phyloP scores from a whole-genome alignment of 2,888 invertebrate species.

The Balanococcus diminutus region DNA sequence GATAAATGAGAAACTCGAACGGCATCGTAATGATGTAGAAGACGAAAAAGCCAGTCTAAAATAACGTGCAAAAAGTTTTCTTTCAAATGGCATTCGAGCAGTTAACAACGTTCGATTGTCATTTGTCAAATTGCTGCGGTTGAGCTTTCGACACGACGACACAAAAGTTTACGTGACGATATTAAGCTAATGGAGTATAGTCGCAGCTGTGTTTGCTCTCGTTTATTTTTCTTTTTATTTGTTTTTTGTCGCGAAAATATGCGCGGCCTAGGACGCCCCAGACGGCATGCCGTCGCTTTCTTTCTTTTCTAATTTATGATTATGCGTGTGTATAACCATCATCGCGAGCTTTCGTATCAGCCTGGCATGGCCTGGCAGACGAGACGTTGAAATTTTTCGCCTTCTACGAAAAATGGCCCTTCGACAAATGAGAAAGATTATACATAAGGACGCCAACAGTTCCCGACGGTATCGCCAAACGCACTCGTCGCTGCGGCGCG shows the following conservation, averaged over 20 bases:
- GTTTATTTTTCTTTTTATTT: constrained; percentile 55
- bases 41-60: background rate
- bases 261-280: background rate
- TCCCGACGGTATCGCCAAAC: background rate
- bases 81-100: constrained; percentile 51
- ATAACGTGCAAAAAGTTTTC: constrained; percentile 1
- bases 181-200: constrained; percentile 55
- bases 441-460: background rate
- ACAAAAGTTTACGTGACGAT: constrained; percentile 54
- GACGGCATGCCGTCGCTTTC: background rate
- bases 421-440: background rate
- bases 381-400: background rate
- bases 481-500: background rate
- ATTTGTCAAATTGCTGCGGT: constrained; percentile 55
- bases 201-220: constrained; percentile 50
- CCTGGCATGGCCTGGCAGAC: too few species aligned
- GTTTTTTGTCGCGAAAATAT: constrained; percentile 35
- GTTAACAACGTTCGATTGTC: constrained; percentile 55
- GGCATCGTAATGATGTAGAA: constrained; percentile 48
- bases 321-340: background rate
- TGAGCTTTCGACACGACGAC: constrained; percentile 49
- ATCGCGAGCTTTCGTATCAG: too few species aligned
- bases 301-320: constrained; percentile 34
- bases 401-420: constrained; percentile 11
- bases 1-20: constrained; percentile 50